Conservation (phyloP, 2,113 vertebrate genomes). For the Cynopterus brachyotis region DNA sequence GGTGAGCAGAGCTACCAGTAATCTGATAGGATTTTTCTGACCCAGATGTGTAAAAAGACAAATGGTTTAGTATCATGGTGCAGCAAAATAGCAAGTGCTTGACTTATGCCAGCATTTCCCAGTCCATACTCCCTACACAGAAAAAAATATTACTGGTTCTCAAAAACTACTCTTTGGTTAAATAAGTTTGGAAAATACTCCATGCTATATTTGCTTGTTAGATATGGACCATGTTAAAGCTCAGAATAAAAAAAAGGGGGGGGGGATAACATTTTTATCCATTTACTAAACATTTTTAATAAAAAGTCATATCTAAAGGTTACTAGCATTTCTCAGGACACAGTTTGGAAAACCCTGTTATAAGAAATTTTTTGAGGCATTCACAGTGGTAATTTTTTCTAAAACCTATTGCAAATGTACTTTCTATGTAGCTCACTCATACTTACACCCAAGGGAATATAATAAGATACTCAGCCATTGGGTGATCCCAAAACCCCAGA, state of each 20-base stretch:
- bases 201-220: not conserved
- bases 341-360: not conserved
- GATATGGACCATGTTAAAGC: not conserved
- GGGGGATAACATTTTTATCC: not conserved
- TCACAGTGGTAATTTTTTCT: not conserved
- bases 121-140: fast-evolving
- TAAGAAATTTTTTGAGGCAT: not conserved
- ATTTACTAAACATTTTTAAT: not conserved
- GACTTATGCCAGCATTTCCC: not conserved
- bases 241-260: not conserved
- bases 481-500: not conserved
- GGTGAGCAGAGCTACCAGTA: not conserved
- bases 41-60: not conserved
- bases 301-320: not conserved
- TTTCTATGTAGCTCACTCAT: not conserved
- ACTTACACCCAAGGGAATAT: not conserved
- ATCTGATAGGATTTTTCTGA: slow-evolving; percentile 10
- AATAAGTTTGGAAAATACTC: not conserved
- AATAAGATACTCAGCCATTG: not conserved
- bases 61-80: not conserved
- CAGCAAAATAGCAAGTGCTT: not conserved
- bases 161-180: not conserved
- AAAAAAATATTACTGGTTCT: not conserved
- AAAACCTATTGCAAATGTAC: not conserved
- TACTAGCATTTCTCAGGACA: not conserved